Evolutionary conservation across 1,140 invertebrate species (phyloP), one percentile per base, ranked within the genome.

Genomic region (Brachionus koreanus): DNA sequence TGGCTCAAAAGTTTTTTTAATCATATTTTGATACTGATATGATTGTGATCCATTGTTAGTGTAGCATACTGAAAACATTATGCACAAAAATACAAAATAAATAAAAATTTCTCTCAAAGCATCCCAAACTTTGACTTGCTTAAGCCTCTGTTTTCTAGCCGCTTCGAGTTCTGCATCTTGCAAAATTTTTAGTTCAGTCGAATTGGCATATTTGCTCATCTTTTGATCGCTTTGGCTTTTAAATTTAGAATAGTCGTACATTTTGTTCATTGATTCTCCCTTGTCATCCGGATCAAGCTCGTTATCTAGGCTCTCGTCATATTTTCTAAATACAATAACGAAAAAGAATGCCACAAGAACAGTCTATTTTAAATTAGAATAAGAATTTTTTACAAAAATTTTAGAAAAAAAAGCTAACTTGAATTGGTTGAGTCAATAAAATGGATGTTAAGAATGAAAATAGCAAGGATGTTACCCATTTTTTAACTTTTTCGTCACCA

Each of bases 311-410:
- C 89, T 87, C 19, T 86, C 86, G 25, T 87, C 86, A 0, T 89
- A 87, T 72, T 88, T 89, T 84, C 90, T 90, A 79, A 89, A 87
- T 35, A 91, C 84, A 67, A 89, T 85, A 1, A 89, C 89, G 39
- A 91, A 86, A 35, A 91, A 84, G 65, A 90, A 87, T 0, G 90
- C 90, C 33, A 88, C 84, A 19, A 90, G 83, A 84, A 91, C 86
- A 25, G 91, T 42, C 72, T 75, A 23, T 46, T 25, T 37, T 37
- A 19, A 69, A 23, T n/a, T 16, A 25, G 39, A 6, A 35, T 10
- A 49, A 69, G 65, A 5, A n/a, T 69, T 29, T 37, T 1, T 23
- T 35, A 12, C 2, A 69, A 33, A 16, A 25, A 25, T 33, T 63
- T 3, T 1, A 63, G 19, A 33, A 19, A 19, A 49, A 16, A 19